Evolutionary conservation across 2,797 vertebrate genomes (phyloP).

Genomic region (Poecilia gillii): DNA sequence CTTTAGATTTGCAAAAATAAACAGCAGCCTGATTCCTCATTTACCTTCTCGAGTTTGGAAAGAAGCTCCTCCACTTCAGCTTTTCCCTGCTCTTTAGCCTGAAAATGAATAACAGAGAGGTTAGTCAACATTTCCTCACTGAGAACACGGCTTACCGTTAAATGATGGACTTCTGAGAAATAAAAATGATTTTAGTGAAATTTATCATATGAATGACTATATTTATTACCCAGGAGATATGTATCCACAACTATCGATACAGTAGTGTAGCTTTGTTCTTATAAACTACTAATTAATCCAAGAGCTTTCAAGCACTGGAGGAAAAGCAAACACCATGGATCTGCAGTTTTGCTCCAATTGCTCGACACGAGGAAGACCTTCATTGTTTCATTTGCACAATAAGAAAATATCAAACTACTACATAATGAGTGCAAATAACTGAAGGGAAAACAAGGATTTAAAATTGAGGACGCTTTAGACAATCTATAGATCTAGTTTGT

Average conservation of each 20-base stretch:
- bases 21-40: background rate
- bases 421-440: background rate
- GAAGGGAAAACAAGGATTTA: background rate
- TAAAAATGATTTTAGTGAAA: background rate
- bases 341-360: background rate
- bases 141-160: background rate
- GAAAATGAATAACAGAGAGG: slow-evolving; percentile 46
- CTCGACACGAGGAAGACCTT: background rate
- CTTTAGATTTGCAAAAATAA: background rate
- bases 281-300: background rate
- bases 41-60: slow-evolving; percentile 95
- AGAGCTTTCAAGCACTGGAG: too few species aligned
- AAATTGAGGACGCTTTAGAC: background rate
- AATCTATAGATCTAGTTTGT: background rate
- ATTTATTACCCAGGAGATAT: slow-evolving; percentile 11
- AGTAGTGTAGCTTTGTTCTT: background rate
- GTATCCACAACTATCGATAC: background rate
- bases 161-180: background rate
- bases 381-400: background rate
- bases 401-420: background rate
- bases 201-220: slow-evolving; percentile 1
- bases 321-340: background rate
- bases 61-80: slow-evolving; percentile 94
- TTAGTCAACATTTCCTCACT: slow-evolving; percentile 3
- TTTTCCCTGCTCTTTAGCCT: slow-evolving; percentile 98